Percentiles rank a stretch among this genome's conserved stretches.
Evolutionary conservation across 2,797 vertebrate genomes (phyloP).

Genomic region (Manis javanica): DNA sequence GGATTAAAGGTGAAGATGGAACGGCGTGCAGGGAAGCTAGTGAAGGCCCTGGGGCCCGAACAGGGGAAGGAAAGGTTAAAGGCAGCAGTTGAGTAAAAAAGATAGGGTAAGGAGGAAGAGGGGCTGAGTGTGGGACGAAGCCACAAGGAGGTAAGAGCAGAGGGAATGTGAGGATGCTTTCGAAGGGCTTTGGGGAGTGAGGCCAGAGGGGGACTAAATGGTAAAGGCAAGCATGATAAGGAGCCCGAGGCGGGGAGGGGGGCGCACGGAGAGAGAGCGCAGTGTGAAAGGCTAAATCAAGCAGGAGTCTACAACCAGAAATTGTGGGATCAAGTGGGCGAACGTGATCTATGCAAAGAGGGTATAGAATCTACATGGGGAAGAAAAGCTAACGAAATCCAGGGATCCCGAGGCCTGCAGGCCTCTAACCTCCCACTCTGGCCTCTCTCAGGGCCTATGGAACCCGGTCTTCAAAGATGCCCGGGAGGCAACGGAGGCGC

Average conservation of each 20-base stretch:
- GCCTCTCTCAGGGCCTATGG: neutral
- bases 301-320: neutral
- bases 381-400: conserved; percentile 72
- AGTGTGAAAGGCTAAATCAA: neutral
- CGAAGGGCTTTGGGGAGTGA: neutral
- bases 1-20: neutral
- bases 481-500: neutral
- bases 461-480: neutral
- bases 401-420: neutral
- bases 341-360: neutral
- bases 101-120: neutral
- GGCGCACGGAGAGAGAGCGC: fast-evolving
- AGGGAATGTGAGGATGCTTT: no score
- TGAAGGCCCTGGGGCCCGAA: neutral
- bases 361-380: neutral
- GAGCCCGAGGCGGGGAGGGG: neutral
- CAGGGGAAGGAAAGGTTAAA: neutral
- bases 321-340: neutral
- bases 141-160: neutral
- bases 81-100: neutral
- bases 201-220: neutral
- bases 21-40: neutral
- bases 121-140: neutral
- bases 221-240: neutral
- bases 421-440: neutral